Evolutionary conservation across 2,888 invertebrate genomes (phyloP).

Genomic region (Syritta pipiens): DNA sequence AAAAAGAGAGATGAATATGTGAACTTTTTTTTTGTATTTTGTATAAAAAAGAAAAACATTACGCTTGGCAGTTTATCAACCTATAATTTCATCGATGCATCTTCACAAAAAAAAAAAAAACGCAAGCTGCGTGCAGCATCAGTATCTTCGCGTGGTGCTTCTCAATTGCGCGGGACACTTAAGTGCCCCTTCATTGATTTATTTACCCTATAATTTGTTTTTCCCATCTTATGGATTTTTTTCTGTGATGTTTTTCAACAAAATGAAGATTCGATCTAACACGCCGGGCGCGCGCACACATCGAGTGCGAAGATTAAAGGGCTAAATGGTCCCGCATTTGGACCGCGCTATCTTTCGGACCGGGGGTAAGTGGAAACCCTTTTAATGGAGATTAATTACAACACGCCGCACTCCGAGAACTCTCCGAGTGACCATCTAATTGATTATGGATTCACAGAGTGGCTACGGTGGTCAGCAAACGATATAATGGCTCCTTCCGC

Average conservation of each 20-base stretch:
- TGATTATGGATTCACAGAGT: slow-evolving; percentile 52
- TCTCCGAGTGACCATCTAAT: slow-evolving; percentile 51
- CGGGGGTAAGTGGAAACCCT: slow-evolving; percentile 37
- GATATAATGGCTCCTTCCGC: slow-evolving; percentile 61
- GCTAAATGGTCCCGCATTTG: slow-evolving; percentile 28
- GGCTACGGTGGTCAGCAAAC: slow-evolving; percentile 48
- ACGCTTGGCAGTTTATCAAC: slow-evolving; percentile 64
- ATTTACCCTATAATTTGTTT: slow-evolving; percentile 64
- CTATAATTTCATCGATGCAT: slow-evolving; percentile 64
- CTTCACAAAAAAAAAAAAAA: slow-evolving; percentile 37
- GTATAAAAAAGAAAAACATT: no score
- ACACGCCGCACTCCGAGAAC: slow-evolving; percentile 19
- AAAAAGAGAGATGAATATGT: neutral
- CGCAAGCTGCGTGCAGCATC: slow-evolving; percentile 60
- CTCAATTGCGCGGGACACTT: slow-evolving; percentile 62
- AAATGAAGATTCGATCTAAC: slow-evolving; percentile 54
- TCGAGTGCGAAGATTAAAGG: slow-evolving; percentile 60
- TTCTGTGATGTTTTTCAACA: slow-evolving; percentile 18
- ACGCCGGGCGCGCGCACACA: slow-evolving; percentile 23
- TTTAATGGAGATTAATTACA: slow-evolving; percentile 68
- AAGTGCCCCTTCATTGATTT: slow-evolving; percentile 62
- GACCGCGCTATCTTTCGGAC: neutral
- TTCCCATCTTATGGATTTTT: no score
- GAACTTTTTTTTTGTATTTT: slow-evolving; percentile 11
- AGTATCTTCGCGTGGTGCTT: slow-evolving; percentile 29